Percentiles rank a stretch among this genome's conserved stretches.
Evolutionary conservation across 2,797 vertebrate genomes (phyloP).

Genomic region (Ciconia nigra): DNA sequence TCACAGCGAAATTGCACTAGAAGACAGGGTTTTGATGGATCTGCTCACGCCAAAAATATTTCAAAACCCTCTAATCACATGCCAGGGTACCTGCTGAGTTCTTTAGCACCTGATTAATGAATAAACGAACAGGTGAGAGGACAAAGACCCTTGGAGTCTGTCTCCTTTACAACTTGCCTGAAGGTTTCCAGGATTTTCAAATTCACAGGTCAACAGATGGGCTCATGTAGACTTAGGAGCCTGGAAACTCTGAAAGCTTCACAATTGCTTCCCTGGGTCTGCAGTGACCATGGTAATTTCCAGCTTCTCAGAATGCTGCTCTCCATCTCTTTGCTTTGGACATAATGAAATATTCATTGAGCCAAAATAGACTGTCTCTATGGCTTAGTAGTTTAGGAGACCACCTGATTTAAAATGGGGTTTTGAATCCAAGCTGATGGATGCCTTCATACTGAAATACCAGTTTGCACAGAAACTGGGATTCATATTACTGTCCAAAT

Average conservation of each 20-base stretch:
- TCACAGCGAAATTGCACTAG: background rate
- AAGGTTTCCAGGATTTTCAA: constrained; percentile 28
- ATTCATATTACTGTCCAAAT: constrained; percentile 5
- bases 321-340: background rate
- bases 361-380: background rate
- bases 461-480: background rate
- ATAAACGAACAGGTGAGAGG: constrained; percentile 36
- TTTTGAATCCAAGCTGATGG: constrained; percentile 3
- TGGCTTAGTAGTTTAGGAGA: background rate
- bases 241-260: background rate
- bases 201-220: constrained; percentile 26
- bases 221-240: background rate
- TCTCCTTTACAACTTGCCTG: background rate
- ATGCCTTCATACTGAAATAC: background rate
- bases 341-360: constrained; percentile 46
- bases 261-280: background rate
- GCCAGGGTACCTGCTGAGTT: background rate
- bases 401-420: background rate
- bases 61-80: background rate
- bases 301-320: background rate
- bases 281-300: background rate
- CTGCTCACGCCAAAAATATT: background rate
- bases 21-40: background rate
- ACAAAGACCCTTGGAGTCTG: background rate
- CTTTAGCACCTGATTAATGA: constrained; percentile 29